Conservation (phyloP, 1,140 invertebrate species). For the Drosophila tani region DNA sequence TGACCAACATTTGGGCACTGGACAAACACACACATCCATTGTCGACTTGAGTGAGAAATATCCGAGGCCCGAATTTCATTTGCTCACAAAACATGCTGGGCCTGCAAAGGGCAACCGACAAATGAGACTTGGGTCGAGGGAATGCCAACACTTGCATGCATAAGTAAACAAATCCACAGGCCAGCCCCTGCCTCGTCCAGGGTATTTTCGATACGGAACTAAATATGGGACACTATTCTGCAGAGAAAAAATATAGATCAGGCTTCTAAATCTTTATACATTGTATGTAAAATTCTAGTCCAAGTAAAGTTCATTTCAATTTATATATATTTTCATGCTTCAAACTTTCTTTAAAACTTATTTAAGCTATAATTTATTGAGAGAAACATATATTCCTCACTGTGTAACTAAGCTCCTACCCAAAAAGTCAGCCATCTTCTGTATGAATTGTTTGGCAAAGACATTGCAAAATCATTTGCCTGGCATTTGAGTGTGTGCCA, state of each 20-base stretch:
- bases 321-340: too few species aligned
- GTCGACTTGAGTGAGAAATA: conserved; percentile 46
- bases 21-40: conserved; percentile 30
- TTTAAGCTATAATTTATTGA: neutral
- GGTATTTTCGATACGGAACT: conserved; percentile 6
- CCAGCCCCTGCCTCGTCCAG: neutral
- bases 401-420: neutral
- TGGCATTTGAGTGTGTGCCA: conserved; percentile 50
- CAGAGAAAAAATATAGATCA: neutral
- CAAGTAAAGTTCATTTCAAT: too few species aligned
- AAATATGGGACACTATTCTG: conserved; percentile 3
- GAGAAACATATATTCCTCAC: neutral
- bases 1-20: conserved; percentile 31
- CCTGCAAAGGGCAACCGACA: conserved; percentile 16
- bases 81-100: conserved; percentile 43
- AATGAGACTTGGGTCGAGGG: conserved; percentile 30
- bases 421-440: conserved; percentile 28
- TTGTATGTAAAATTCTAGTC: too few species aligned
- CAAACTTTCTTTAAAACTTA: too few species aligned
- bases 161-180: conserved; percentile 37
- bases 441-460: conserved; percentile 39
- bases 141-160: conserved; percentile 48
- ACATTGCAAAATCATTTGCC: conserved; percentile 51
- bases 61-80: conserved; percentile 32
- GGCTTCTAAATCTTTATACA: neutral